Evolutionary conservation across 2,797 vertebrate genomes (phyloP).

Genomic region (Myotis vivesi): DNA sequence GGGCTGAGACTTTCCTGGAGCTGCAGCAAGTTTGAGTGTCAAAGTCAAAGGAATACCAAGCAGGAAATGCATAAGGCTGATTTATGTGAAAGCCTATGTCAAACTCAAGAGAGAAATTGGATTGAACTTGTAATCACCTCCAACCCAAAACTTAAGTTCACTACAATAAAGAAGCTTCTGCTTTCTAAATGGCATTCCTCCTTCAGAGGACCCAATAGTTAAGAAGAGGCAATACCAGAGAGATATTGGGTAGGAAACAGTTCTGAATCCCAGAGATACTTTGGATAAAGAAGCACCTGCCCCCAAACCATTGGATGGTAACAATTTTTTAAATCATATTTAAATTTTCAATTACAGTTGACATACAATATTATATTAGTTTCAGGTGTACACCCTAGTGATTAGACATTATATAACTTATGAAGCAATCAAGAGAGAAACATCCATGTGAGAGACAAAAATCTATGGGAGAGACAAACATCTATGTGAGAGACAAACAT

Average conservation of each 20-base stretch:
- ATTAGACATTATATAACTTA: not conserved
- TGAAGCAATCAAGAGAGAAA: not conserved
- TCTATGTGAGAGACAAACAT: no score
- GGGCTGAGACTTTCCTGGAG: not conserved
- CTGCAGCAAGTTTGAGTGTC: not conserved
- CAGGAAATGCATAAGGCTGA: conserved; percentile 8
- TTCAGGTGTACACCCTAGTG: not conserved
- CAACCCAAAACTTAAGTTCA: conserved; percentile 12
- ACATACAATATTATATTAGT: not conserved
- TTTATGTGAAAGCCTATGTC: conserved; percentile 37
- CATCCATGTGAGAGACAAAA: no score
- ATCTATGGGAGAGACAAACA: no score
- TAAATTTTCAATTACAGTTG: not conserved
- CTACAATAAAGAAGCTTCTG: conserved; percentile 35
- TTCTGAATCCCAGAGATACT: not conserved
- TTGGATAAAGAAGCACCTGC: not conserved
- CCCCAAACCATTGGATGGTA: not conserved
- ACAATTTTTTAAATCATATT: not conserved
- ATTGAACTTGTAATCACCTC: conserved; percentile 37
- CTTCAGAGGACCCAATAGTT: not conserved
- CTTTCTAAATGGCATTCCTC: not conserved
- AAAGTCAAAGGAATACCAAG: conserved; percentile 14
- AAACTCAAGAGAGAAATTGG: conserved; percentile 29
- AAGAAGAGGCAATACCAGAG: not conserved
- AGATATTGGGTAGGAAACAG: not conserved